Percentiles rank a stretch among this genome's conserved stretches.
Conservation (phyloP, 1,140 invertebrate species). For the Maconellicoccus hirsutus region DNA sequence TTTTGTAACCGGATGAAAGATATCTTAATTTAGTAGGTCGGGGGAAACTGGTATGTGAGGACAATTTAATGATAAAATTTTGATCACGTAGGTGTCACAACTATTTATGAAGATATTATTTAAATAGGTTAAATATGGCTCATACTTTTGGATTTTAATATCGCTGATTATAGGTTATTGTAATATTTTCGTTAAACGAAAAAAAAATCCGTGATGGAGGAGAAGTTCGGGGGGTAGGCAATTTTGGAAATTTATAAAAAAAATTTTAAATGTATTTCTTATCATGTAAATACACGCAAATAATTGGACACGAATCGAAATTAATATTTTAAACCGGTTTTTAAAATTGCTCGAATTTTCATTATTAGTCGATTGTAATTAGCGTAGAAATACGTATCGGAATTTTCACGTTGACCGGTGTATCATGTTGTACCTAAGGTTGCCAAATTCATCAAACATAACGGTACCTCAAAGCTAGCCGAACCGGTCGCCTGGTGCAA, state of each 20-base stretch:
- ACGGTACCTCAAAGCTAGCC: background rate
- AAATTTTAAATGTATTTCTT: no score
- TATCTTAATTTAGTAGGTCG: background rate
- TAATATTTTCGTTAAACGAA: no score
- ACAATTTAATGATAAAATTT: background rate
- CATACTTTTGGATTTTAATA: no score
- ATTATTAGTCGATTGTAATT: background rate
- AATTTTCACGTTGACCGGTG: background rate
- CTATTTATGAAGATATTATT: background rate
- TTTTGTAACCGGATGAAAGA: background rate
- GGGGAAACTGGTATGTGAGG: background rate
- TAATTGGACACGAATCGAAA: no score
- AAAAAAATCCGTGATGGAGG: no score
- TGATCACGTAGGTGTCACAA: background rate
- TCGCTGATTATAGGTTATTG: no score
- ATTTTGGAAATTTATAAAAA: no score
- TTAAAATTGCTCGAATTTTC: background rate
- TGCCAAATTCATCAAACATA: background rate
- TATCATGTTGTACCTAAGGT: background rate
- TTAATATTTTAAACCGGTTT: background rate
- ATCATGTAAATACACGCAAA: no score
- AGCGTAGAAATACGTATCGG: background rate
- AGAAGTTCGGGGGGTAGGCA: no score
- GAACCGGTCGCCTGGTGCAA: background rate
- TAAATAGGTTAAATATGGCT: background rate